phyloP scores from a whole-genome alignment of 1,140 invertebrate species.

The Leptestheria dahalacensis region DNA sequence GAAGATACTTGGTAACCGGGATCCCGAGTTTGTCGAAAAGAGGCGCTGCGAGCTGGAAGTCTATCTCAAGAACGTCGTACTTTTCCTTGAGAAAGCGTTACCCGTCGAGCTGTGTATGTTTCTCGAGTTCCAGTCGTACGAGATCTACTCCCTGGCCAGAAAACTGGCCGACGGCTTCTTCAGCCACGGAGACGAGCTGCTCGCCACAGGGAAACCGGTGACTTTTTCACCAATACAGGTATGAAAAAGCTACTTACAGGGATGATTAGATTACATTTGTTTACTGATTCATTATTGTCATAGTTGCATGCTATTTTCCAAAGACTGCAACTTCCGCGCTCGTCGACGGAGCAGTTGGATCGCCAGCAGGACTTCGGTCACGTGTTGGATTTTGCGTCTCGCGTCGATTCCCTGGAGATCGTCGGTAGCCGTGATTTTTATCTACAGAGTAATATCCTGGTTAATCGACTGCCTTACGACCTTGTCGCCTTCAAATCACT shows the following conservation, averaged over 20 bases:
- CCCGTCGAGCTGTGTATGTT: conserved; percentile 58
- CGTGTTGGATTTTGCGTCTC: conserved; percentile 71
- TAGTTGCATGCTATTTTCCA: conserved; percentile 77
- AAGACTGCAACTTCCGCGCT: conserved; percentile 68
- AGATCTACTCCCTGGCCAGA: conserved; percentile 64
- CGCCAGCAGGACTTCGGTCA: conserved; percentile 69
- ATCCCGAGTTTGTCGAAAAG: conserved; percentile 68
- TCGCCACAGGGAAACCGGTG: conserved; percentile 17
- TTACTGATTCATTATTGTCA: conserved; percentile 1
- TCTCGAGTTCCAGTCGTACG: conserved; percentile 63
- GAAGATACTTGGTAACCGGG: conserved; percentile 64
- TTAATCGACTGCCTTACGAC: conserved; percentile 62
- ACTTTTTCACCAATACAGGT: conserved; percentile 59
- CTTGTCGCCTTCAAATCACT: conserved; percentile 61
- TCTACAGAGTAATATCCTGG: conserved; percentile 64
- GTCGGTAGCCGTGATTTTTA: conserved; percentile 44
- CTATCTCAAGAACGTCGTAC: conserved; percentile 61
- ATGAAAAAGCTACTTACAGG: conserved; percentile 18
- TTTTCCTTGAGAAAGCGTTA: conserved; percentile 52
- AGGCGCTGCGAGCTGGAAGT: conserved; percentile 57
- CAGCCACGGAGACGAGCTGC: conserved; percentile 45
- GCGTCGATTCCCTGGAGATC: conserved; percentile 48
- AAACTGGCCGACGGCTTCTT: conserved; percentile 55
- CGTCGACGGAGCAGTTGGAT: conserved; percentile 48
- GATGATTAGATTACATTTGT: neutral